Conservation (phyloP, 2,888 invertebrate species). For the Acrocyrtus sp. region DNA sequence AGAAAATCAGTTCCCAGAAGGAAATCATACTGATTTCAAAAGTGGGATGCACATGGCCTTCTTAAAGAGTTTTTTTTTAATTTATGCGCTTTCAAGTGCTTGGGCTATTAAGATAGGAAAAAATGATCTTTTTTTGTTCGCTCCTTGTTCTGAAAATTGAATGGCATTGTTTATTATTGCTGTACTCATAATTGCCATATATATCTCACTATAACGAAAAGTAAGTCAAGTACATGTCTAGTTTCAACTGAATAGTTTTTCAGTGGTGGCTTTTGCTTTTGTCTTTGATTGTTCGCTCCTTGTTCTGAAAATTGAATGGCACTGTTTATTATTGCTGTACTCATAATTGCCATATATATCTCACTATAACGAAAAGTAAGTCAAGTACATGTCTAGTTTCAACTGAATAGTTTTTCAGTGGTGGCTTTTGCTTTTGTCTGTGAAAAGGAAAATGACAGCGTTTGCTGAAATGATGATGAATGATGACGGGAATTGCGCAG, state of each 20-base stretch:
- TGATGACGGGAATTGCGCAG: too few species aligned
- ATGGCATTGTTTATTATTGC: not conserved
- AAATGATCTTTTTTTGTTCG: too few species aligned
- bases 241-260: not conserved
- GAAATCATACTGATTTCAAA: too few species aligned
- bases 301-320: too few species aligned
- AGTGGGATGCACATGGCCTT: conserved; percentile 10
- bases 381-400: conserved; percentile 24
- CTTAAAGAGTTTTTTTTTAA: not conserved
- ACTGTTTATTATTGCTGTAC: too few species aligned
- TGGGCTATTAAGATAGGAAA: not conserved
- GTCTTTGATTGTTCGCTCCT: not conserved
- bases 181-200: not conserved
- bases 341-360: not conserved
- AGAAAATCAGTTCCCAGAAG: too few species aligned
- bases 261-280: not conserved
- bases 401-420: too few species aligned
- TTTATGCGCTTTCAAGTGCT: not conserved
- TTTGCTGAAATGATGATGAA: too few species aligned
- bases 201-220: not conserved
- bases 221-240: not conserved
- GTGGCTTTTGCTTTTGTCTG: too few species aligned
- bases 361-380: conserved; percentile 15
- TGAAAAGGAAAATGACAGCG: too few species aligned
- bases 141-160: not conserved